Conservation (phyloP, 2,113 vertebrate species). For the Opisthocomus hoazin region DNA sequence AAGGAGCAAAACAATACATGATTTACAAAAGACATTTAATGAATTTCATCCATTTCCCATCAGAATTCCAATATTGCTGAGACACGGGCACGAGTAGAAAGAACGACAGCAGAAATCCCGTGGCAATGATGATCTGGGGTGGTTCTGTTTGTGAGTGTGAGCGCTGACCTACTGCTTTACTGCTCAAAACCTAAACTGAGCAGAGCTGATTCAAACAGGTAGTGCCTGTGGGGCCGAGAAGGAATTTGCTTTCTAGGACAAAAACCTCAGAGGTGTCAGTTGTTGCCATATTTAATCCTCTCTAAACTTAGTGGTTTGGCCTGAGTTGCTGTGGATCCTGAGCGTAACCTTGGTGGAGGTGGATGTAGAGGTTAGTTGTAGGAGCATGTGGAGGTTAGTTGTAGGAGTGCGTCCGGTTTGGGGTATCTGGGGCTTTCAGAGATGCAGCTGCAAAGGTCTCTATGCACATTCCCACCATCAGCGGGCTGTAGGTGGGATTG, state of each 20-base stretch:
- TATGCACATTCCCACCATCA: background rate
- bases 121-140: background rate
- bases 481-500: accelerated
- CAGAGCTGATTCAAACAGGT: background rate
- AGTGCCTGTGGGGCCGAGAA: background rate
- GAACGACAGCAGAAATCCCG: background rate
- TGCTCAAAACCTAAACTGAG: background rate
- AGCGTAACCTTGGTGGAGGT: accelerated
- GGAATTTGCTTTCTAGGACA: background rate
- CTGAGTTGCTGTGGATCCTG: background rate
- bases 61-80: background rate
- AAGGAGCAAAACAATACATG: conserved; percentile 11
- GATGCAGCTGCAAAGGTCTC: background rate
- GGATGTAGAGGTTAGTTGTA: accelerated
- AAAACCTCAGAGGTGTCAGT: background rate
- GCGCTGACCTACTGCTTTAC: background rate
- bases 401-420: background rate
- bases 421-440: background rate
- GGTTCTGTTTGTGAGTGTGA: background rate
- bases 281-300: background rate
- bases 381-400: background rate
- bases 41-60: background rate
- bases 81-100: background rate
- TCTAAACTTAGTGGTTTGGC: background rate
- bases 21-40: conserved; percentile 26